Evolutionary conservation across 2,888 invertebrate genomes (phyloP).

Genomic region (Netelia melanura): DNA sequence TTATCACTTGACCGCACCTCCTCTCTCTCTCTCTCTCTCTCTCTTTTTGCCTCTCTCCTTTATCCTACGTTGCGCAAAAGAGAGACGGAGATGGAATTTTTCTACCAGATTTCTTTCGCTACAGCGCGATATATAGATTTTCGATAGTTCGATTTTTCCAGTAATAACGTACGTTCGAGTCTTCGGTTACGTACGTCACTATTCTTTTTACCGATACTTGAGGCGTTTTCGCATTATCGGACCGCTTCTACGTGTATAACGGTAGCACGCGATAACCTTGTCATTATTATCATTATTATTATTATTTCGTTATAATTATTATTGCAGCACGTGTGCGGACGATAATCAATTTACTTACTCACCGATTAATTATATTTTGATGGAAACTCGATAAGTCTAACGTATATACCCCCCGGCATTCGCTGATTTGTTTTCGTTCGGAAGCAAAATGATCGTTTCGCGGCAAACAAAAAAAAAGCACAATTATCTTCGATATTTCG

Average conservation of each 20-base stretch:
- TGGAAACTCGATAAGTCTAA: not conserved
- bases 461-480: not conserved
- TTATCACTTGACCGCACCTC: slow-evolving; percentile 30
- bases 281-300: slow-evolving; percentile 30
- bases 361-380: slow-evolving; percentile 11
- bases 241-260: not conserved
- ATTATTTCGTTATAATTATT: slow-evolving; percentile 14
- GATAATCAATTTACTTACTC: slow-evolving; percentile 6
- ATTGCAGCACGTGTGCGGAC: slow-evolving; percentile 25
- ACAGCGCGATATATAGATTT: slow-evolving; percentile 50
- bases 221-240: slow-evolving; percentile 24
- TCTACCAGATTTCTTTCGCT: slow-evolving; percentile 26
- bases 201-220: slow-evolving; percentile 14
- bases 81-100: not conserved
- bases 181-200: not conserved
- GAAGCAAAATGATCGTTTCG: not conserved
- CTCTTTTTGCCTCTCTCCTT: not conserved
- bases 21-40: slow-evolving; percentile 15
- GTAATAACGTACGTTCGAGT: slow-evolving; percentile 2
- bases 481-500: too few species aligned
- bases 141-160: slow-evolving; percentile 51
- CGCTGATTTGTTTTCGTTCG: not conserved
- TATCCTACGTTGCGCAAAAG: not conserved
- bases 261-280: slow-evolving; percentile 26
- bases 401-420: not conserved